phyloP scores from a whole-genome alignment of 2,797 vertebrate genomes.

The Melanotaenia trifasciata region DNA sequence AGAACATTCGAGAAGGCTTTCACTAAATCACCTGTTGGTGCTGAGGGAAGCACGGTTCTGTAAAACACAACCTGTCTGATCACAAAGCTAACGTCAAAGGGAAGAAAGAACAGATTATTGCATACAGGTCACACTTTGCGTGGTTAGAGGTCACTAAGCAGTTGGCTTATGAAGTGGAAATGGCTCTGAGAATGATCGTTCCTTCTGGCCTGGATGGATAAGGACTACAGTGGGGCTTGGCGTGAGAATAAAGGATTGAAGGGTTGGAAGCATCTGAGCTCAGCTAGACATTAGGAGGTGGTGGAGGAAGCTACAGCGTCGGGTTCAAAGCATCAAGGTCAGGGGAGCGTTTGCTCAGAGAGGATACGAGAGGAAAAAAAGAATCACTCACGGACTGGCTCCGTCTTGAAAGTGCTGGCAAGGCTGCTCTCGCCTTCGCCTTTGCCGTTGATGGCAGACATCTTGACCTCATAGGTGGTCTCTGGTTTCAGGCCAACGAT shows the following conservation, averaged over 20 bases:
- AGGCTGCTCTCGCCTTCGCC: slow-evolving; percentile 91
- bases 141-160: slow-evolving; percentile 20
- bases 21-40: neutral
- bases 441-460: slow-evolving; percentile 96
- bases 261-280: slow-evolving; percentile 47
- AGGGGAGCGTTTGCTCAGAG: slow-evolving; percentile 22
- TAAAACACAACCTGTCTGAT: neutral
- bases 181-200: neutral
- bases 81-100: slow-evolving; percentile 3
- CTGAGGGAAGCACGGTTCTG: neutral
- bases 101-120: slow-evolving; percentile 11
- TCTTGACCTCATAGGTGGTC: slow-evolving; percentile 89
- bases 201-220: slow-evolving; percentile 26
- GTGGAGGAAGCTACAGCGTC: slow-evolving; percentile 39
- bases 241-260: slow-evolving; percentile 29
- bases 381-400: slow-evolving; percentile 95
- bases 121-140: slow-evolving; percentile 20
- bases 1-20: slow-evolving; percentile 15
- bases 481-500: slow-evolving; percentile 91
- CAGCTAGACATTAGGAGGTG: slow-evolving; percentile 46
- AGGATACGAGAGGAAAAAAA: slow-evolving; percentile 1
- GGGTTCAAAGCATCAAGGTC: slow-evolving; percentile 48
- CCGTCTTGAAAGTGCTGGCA: slow-evolving; percentile 88
- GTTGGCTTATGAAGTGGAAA: slow-evolving; percentile 18
- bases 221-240: slow-evolving; percentile 29